A percentile compares a stretch with the other conserved stretches of the same genome.
phyloP scores from a whole-genome alignment of 2,888 invertebrate species.

The Epinotia nisella region DNA sequence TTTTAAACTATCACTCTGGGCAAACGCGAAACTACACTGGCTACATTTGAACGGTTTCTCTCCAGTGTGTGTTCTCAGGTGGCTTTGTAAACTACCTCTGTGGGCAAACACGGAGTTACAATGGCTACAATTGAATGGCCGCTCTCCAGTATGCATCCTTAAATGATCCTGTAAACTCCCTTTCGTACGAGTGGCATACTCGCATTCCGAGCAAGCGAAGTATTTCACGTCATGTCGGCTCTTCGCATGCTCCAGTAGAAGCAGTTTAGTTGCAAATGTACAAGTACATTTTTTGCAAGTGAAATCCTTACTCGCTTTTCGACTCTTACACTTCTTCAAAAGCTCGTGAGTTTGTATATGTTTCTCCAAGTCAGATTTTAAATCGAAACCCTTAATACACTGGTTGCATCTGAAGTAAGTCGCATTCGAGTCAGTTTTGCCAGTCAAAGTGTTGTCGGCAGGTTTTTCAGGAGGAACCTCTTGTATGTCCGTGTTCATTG shows the following conservation, averaged over 20 bases:
- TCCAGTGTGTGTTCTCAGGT: too few species aligned
- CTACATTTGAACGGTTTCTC: too few species aligned
- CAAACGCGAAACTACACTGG: constrained; percentile 42
- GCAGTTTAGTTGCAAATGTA: constrained; percentile 10
- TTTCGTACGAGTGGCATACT: not conserved
- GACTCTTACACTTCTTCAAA: not conserved
- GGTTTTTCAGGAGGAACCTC: not conserved
- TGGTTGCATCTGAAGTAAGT: constrained; percentile 15
- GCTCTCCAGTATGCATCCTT: constrained; percentile 43
- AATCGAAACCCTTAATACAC: not conserved
- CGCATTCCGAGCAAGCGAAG: constrained; percentile 7
- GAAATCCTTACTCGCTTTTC: not conserved
- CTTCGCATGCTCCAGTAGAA: constrained; percentile 22
- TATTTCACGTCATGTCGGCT: constrained; percentile 10
- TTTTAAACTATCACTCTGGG: constrained; percentile 25
- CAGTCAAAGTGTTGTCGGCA: not conserved
- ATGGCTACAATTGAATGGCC: constrained; percentile 45
- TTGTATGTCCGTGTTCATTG: not conserved
- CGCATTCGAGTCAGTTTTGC: not conserved
- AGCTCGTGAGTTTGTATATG: constrained; percentile 15
- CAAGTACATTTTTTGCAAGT: not conserved
- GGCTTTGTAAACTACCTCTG: too few species aligned
- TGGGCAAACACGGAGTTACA: too few species aligned
- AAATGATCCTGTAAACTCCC: constrained; percentile 38
- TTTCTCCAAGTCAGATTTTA: constrained; percentile 26